Conservation (phyloP, 2,888 invertebrate species). For the Biston betularia region DNA sequence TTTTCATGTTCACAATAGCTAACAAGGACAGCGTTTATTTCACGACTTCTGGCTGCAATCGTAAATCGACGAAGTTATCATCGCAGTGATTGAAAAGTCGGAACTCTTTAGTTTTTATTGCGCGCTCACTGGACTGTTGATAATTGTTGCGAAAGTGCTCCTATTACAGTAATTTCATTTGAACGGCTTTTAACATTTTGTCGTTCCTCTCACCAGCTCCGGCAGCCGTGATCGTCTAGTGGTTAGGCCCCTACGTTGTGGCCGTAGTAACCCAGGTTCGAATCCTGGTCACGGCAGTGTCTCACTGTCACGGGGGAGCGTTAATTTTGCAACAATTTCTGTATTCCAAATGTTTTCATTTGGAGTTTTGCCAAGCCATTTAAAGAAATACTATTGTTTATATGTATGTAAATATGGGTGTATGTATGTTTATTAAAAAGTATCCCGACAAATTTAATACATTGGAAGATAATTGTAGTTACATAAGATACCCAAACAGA, state of each 20-base stretch:
- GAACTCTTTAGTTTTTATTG: background rate
- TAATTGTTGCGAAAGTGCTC: constrained; percentile 29
- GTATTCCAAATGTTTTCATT: no score
- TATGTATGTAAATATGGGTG: no score
- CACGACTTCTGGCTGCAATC: background rate
- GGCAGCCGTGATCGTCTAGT: constrained; percentile 90
- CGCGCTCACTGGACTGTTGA: constrained; percentile 15
- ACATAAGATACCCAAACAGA: no score
- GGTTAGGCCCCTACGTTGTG: constrained; percentile 91
- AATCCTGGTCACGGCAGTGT: constrained; percentile 89
- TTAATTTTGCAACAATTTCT: no score
- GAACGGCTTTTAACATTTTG: constrained; percentile 18
- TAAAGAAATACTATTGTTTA: no score
- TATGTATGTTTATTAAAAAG: no score
- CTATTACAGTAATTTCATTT: constrained; percentile 15
- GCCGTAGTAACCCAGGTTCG: constrained; percentile 92
- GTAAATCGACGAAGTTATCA: constrained; percentile 10
- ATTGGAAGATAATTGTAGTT: no score
- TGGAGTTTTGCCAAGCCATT: no score
- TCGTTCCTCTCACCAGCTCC: constrained; percentile 57
- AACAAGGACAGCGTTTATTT: background rate
- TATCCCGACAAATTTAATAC: no score
- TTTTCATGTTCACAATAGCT: background rate
- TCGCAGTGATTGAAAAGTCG: constrained; percentile 10
- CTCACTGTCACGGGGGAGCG: constrained; percentile 17